Percentiles rank a stretch among this genome's conserved stretches.
These are phyloP conservation scores for Podarcis raffonei DNA, from an alignment of 2,113 vertebrate species.

Conservation along the genomic window DNA sequence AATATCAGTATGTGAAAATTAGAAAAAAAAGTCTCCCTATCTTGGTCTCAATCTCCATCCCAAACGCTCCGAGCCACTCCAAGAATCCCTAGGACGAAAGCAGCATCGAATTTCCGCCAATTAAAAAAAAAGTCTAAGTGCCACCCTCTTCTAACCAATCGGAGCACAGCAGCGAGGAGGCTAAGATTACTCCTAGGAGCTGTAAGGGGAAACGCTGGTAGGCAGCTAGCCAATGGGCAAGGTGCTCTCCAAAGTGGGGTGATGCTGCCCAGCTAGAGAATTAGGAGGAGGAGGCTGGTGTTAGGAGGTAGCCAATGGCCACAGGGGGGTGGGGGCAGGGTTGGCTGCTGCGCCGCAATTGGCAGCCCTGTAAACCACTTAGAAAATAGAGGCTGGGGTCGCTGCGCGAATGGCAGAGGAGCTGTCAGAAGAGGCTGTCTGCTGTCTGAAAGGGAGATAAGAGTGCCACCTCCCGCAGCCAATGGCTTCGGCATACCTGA, in stretches of 20 bases:
- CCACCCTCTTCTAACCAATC: neutral
- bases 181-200: neutral
- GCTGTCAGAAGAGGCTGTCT: conserved; percentile 35
- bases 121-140: conserved; percentile 20
- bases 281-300: neutral
- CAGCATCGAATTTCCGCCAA: neutral
- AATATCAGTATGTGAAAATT: neutral
- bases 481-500: neutral
- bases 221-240: conserved; percentile 13
- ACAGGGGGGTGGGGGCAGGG: neutral
- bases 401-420: conserved; percentile 10
- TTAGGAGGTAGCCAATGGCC: neutral
- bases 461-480: neutral
- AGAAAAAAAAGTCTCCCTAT: neutral
- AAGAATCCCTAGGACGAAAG: fast-evolving
- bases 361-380: conserved; percentile 51
- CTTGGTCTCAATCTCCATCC: neutral
- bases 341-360: neutral
- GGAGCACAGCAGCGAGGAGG: neutral
- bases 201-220: neutral
- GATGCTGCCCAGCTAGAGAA: conserved; percentile 3
- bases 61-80: neutral
- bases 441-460: neutral
- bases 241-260: conserved; percentile 19
- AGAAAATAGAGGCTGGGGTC: conserved; percentile 42